A percentile compares a stretch with the other conserved stretches of the same genome.
phyloP scores from a whole-genome alignment of 23 tunicate genomes.

The Trididemnum miniatum region DNA sequence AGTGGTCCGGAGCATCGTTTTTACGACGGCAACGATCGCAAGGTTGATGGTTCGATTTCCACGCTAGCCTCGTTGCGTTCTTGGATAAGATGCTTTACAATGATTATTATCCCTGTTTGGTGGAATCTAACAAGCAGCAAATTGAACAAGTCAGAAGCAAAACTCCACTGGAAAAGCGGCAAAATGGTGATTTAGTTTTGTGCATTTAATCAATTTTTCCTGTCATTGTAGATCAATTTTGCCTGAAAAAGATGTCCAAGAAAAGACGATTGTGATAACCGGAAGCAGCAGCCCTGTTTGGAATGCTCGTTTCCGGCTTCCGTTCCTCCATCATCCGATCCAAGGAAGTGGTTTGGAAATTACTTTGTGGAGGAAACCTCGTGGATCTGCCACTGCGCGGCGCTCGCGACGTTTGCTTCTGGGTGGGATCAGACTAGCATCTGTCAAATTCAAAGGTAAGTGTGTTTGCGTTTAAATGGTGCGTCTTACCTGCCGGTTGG shows the following conservation, averaged over 20 bases:
- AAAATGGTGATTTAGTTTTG: not conserved
- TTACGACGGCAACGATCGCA: no score
- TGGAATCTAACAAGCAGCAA: no score
- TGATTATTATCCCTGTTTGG: no score
- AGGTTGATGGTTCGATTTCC: no score
- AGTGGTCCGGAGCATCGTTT: no score
- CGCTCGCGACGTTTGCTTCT: slow-evolving; percentile 37
- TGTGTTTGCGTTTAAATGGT: no score
- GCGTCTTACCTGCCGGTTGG: no score
- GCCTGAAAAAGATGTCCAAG: slow-evolving; percentile 48
- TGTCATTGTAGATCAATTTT: slow-evolving; percentile 35
- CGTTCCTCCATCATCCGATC: slow-evolving; percentile 46
- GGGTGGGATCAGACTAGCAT: slow-evolving; percentile 8
- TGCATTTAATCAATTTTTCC: not conserved
- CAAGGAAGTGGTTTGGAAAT: slow-evolving; percentile 49
- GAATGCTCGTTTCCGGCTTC: slow-evolving; percentile 46
- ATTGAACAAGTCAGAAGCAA: no score
- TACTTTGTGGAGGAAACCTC: slow-evolving; percentile 42
- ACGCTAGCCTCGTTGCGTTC: no score
- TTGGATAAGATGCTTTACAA: no score
- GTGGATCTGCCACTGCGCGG: slow-evolving; percentile 32
- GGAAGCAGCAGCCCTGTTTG: slow-evolving; percentile 35
- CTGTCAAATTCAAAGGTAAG: slow-evolving; percentile 11
- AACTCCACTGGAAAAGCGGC: not conserved
- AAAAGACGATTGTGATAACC: slow-evolving; percentile 43